Percentiles rank a stretch among this genome's conserved stretches.
phyloP scores from a whole-genome alignment of 1,140 invertebrate species.

The Ceratina japonica region DNA sequence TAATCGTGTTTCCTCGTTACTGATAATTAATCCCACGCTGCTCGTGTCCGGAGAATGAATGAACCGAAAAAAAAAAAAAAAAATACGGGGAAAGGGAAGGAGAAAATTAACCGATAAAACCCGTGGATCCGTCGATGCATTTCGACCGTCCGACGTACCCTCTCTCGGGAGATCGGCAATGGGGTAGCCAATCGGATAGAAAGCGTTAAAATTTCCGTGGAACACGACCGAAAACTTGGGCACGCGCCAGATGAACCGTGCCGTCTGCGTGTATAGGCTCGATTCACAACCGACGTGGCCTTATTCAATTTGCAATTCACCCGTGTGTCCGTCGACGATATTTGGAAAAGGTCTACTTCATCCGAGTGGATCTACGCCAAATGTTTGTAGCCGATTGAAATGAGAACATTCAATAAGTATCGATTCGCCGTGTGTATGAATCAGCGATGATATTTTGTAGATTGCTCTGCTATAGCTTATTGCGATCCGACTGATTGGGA shows the following conservation, averaged over 20 bases:
- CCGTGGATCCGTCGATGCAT: constrained; percentile 43
- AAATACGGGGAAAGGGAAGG: not conserved
- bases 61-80: too few species aligned
- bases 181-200: constrained; percentile 43
- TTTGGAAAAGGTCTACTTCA: constrained; percentile 19
- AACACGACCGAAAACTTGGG: constrained; percentile 46
- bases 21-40: constrained; percentile 63
- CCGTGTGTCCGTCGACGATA: constrained; percentile 8
- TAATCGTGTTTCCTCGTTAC: constrained; percentile 62
- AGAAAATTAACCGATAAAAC: constrained; percentile 45
- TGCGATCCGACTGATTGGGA: too few species aligned
- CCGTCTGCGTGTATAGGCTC: constrained; percentile 33
- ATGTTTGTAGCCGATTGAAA: constrained; percentile 3
- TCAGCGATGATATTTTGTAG: too few species aligned
- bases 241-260: constrained; percentile 39
- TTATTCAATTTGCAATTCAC: constrained; percentile 59
- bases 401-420: too few species aligned
- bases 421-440: too few species aligned
- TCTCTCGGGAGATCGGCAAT: constrained; percentile 47
- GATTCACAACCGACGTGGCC: constrained; percentile 39
- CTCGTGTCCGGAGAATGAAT: constrained; percentile 33
- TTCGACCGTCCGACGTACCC: constrained; percentile 23
- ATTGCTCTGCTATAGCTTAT: too few species aligned
- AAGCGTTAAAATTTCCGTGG: constrained; percentile 53
- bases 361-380: constrained; percentile 26